Conservation (phyloP, 2,113 vertebrate genomes). For the Microcebus tavaratra region DNA sequence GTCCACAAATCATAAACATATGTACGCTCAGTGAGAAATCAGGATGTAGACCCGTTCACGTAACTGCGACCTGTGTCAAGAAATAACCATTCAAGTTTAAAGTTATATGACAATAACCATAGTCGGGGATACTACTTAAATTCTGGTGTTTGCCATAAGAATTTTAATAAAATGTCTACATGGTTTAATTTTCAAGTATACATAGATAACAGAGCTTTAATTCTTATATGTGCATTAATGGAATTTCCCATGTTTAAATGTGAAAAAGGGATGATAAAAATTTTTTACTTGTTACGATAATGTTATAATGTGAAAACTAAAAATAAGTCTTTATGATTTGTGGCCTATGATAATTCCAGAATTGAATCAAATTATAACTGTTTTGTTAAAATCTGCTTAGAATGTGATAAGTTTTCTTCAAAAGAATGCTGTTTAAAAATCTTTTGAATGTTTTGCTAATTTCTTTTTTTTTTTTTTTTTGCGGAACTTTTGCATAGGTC, state of each 20-base stretch:
- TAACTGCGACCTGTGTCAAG: not conserved
- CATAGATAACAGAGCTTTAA: not conserved
- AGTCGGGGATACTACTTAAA: not conserved
- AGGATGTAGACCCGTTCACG: not conserved
- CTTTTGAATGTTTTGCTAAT: not conserved
- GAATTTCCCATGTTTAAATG: not conserved
- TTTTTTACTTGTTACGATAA: not conserved
- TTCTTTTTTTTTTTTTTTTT: not conserved
- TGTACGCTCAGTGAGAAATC: not conserved
- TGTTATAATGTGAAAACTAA: not conserved
- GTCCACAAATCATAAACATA: not conserved
- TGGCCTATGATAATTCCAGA: not conserved
- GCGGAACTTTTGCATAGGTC: not conserved
- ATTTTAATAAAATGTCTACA: not conserved
- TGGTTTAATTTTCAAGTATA: not conserved
- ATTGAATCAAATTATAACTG: conserved; percentile 14
- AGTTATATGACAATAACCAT: not conserved
- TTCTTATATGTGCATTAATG: not conserved
- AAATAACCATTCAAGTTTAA: not conserved
- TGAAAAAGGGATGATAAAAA: not conserved
- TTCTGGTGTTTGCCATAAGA: not conserved
- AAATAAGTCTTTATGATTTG: not conserved
- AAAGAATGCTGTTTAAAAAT: not conserved
- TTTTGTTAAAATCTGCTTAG: not conserved
- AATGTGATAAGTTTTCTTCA: not conserved